Percentiles rank a stretch among this genome's conserved stretches.
phyloP scores from a whole-genome alignment of 2,113 vertebrate species.

The Melanerpes aurifrons region DNA sequence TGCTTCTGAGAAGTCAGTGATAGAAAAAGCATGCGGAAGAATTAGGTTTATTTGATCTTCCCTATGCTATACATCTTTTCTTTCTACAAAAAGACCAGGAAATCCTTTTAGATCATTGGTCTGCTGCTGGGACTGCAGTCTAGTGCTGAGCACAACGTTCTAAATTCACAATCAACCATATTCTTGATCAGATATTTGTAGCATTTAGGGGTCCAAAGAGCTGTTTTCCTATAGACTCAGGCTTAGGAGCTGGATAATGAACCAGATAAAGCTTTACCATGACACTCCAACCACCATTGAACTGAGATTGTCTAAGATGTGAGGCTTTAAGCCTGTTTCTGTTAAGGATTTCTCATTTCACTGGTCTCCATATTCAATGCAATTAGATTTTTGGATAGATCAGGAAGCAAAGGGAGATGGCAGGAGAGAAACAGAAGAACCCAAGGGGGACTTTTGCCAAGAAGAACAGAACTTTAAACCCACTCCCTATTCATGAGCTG shows the following conservation, averaged over 20 bases:
- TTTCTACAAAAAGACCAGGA: neutral
- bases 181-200: neutral
- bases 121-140: neutral
- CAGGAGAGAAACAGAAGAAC: neutral
- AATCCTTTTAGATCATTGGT: neutral
- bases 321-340: neutral
- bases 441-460: neutral
- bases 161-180: neutral
- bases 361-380: neutral
- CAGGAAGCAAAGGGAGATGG: rapidly evolving
- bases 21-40: neutral
- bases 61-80: neutral
- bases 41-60: neutral
- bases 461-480: neutral
- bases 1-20: neutral
- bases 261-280: neutral
- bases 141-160: neutral
- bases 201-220: neutral
- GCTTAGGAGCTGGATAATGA: neutral
- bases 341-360: neutral
- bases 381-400: neutral
- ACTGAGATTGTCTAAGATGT: neutral
- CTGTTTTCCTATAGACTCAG: neutral
- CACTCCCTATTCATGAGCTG: neutral
- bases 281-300: neutral